These are phyloP conservation scores for Brachyistius frenatus DNA, from an alignment of 2,113 vertebrate genomes.

Conservation along the genomic window DNA sequence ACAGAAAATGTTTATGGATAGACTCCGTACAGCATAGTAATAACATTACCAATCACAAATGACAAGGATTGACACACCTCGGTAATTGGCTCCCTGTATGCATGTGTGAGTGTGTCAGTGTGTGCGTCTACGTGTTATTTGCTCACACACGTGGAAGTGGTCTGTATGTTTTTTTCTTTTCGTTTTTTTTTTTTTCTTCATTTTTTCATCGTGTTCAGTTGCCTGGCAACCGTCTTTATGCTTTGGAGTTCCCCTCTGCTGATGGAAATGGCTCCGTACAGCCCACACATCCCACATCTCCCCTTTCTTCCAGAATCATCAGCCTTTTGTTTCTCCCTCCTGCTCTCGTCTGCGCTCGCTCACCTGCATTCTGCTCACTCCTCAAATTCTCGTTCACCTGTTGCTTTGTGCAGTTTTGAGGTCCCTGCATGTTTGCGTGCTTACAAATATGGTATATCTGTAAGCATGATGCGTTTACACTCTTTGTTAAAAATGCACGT, in stretches of 20 bases:
- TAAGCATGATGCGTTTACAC: neutral
- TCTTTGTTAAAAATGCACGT: neutral
- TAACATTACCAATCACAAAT: conserved; percentile 48
- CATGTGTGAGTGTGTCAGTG: conserved; percentile 14
- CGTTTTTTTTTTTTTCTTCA: too few relatives aligned
- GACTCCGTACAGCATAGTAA: conserved; percentile 20
- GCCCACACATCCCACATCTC: conserved; percentile 61
- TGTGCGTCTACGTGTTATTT: conserved; percentile 45
- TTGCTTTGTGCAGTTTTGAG: conserved; percentile 19
- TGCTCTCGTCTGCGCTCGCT: conserved; percentile 19
- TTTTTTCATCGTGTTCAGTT: conserved; percentile 72
- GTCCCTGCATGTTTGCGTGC: neutral
- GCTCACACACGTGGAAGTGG: conserved; percentile 72
- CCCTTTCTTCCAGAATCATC: conserved; percentile 62
- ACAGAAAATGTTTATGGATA: conserved; percentile 27
- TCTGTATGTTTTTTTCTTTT: conserved; percentile 55
- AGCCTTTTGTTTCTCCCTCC: conserved; percentile 54
- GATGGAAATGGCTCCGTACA: conserved; percentile 67
- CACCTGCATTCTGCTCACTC: conserved; percentile 45
- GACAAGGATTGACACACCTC: conserved; percentile 49
- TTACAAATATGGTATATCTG: neutral
- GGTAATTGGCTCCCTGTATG: conserved; percentile 41
- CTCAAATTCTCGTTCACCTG: conserved; percentile 51
- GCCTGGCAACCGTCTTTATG: conserved; percentile 84
- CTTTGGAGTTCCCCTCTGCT: conserved; percentile 78